These are phyloP conservation scores for Pantala flavescens DNA, from an alignment of 1,140 invertebrate genomes.

Conservation along the genomic window DNA sequence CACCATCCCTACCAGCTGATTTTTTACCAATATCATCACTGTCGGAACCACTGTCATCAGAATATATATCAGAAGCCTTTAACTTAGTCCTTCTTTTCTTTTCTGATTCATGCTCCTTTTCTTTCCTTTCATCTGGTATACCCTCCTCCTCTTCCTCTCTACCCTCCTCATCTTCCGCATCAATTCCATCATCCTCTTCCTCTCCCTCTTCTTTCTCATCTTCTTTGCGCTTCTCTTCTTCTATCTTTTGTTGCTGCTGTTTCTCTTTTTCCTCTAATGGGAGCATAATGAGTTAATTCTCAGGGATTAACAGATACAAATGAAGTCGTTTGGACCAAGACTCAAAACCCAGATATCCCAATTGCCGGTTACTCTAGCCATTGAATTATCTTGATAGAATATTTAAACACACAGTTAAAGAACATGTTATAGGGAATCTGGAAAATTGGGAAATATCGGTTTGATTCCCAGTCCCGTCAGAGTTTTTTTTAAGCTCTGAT, in stretches of 20 bases:
- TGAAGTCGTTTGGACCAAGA: too few relatives aligned
- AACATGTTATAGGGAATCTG: too few relatives aligned
- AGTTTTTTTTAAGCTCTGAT: too few relatives aligned
- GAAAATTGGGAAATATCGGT: too few relatives aligned
- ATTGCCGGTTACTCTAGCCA: too few relatives aligned
- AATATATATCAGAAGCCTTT: slow-evolving; percentile 91
- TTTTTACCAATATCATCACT: slow-evolving; percentile 35
- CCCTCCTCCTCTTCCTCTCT: slow-evolving; percentile 38
- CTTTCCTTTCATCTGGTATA: slow-evolving; percentile 30
- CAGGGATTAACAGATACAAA: too few relatives aligned
- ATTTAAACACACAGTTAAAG: too few relatives aligned
- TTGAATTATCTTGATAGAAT: too few relatives aligned
- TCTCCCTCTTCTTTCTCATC: slow-evolving; percentile 35
- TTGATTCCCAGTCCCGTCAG: too few relatives aligned
- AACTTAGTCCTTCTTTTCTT: slow-evolving; percentile 44
- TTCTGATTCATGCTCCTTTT: slow-evolving; percentile 32
- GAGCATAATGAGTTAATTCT: too few relatives aligned
- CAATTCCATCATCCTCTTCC: slow-evolving; percentile 33
- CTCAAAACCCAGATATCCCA: too few relatives aligned
- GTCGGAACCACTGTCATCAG: slow-evolving; percentile 80
- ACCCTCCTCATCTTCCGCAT: slow-evolving; percentile 44
- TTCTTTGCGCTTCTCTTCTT: slow-evolving; percentile 40
- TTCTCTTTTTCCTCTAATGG: slow-evolving; percentile 51
- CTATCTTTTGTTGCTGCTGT: slow-evolving; percentile 39
- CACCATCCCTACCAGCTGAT: slow-evolving; percentile 16